Conservation (phyloP, 2,113 vertebrate genomes). For the Cynoglossus semilaevis region DNA sequence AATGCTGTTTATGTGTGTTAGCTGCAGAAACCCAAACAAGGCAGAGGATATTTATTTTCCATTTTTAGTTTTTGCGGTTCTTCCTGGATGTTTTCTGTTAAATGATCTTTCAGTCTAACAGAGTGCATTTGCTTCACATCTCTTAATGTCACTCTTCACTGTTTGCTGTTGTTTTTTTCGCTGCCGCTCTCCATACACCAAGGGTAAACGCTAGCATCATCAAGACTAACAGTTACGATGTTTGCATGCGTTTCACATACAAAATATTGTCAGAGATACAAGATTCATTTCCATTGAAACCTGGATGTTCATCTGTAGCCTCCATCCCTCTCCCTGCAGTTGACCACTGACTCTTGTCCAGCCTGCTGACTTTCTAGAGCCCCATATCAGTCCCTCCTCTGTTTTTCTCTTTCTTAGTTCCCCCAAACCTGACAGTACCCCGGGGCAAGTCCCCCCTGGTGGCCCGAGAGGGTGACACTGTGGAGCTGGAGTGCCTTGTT, state of each 20-base stretch:
- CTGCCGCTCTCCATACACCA: constrained; percentile 15
- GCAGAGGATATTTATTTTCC: background rate
- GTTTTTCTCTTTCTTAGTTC: constrained; percentile 88
- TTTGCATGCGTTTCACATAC: constrained; percentile 50
- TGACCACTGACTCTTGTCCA: constrained; percentile 50
- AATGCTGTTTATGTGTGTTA: no score
- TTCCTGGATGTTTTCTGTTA: constrained; percentile 1
- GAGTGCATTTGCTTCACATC: constrained; percentile 36
- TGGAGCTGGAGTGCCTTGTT: constrained; percentile 98
- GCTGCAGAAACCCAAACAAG: no score
- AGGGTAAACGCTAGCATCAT: no score
- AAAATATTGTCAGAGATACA: constrained; percentile 39
- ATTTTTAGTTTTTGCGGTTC: background rate
- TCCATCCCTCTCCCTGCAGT: constrained; percentile 10
- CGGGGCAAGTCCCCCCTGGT: constrained; percentile 96
- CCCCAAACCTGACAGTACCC: constrained; percentile 95
- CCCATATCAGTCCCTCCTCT: constrained; percentile 81
- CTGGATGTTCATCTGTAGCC: constrained; percentile 46
- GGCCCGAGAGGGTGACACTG: constrained; percentile 91
- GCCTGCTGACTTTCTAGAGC: constrained; percentile 76
- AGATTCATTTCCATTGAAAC: constrained; percentile 51
- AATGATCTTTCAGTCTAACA: background rate
- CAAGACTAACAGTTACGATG: background rate
- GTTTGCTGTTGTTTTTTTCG: constrained; percentile 51
- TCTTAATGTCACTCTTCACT: constrained; percentile 45